Base-by-base conservation (phyloP, 2,113 vertebrate species). In the Leptobrachium ailaonicum region DNA sequence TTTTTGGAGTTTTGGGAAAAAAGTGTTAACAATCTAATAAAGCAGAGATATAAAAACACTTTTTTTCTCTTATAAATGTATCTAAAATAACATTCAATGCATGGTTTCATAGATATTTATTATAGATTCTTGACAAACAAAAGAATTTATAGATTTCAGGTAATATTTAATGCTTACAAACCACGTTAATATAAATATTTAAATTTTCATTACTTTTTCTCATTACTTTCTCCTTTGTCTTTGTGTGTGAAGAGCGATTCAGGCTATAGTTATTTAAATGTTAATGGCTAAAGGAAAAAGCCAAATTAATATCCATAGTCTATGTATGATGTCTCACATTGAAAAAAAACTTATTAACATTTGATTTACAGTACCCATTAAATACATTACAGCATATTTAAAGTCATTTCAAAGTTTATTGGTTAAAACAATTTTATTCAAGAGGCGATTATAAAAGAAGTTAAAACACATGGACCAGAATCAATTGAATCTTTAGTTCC, bases 121-220 rank as follows among this genome's bases (percentile, higher is more conserved):
- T 81, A 75, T 42, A 81, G 50, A 81, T 68, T 40, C 54, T 66
- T 75, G 72, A 81, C 79, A 81, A 44, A 74, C 60, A 74, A 80
- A 50, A 67, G 78, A 63, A 60, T 74, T 80, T 80, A 66, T 67
- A 58, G 44, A 74, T 68, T 80, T 6, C 71, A 80, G 71, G 68
- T 79, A 32, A 58, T 66, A 73, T 73, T 73, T 43, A 72, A 60
- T 80, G 71, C 60, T 76, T 74, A 74, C 78, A 80, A 74, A 74
- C 50, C 43, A 80, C 63, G 68, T 60, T 74, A 56, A 68, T 74
- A 74, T 58, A 73, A 79, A 78, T 60, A 32, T 32, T 32, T 32
- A 50, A n/a, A 56, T 78, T 71, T 63, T 66, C 7, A 45, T 45
- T 41, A 32, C n/a, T 71, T 20, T 54, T 72, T 70, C 47, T 41